Percentiles rank a stretch among this genome's conserved stretches.
Evolutionary conservation across 2,113 vertebrate species (phyloP).

Genomic region (Clarias magur): DNA sequence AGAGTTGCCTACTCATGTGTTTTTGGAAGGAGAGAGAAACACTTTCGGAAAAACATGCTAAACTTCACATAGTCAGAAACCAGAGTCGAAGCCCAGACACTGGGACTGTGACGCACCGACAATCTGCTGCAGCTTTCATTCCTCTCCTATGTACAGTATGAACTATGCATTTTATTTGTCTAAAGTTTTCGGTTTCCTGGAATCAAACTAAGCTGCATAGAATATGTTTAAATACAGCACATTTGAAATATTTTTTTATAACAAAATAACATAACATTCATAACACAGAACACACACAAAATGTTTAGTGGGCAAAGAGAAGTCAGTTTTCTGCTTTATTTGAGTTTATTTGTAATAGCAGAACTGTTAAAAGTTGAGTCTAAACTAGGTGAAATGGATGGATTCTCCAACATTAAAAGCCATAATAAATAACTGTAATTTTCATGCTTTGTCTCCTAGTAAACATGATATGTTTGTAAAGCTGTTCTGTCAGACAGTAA

Average conservation of each 20-base stretch:
- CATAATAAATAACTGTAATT: conserved; percentile 22
- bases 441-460: not conserved
- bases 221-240: not conserved
- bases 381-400: not conserved
- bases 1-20: not conserved
- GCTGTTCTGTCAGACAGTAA: conserved; percentile 7
- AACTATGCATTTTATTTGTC: not conserved
- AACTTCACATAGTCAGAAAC: not conserved
- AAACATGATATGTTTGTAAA: not conserved
- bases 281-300: not conserved
- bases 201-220: not conserved
- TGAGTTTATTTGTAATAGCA: conserved; percentile 6
- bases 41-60: not conserved
- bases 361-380: not conserved
- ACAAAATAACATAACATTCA: no score
- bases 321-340: conserved; percentile 28
- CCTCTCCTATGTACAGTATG: not conserved
- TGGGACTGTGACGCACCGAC: not conserved
- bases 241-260: not conserved
- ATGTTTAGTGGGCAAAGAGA: not conserved
- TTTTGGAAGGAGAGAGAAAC: not conserved
- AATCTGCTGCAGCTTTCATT: not conserved
- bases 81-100: not conserved
- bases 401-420: not conserved
- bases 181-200: not conserved